These are phyloP conservation scores for Nomada lathburiana DNA, from an alignment of 2,888 invertebrate species.

Conservation along the genomic window DNA sequence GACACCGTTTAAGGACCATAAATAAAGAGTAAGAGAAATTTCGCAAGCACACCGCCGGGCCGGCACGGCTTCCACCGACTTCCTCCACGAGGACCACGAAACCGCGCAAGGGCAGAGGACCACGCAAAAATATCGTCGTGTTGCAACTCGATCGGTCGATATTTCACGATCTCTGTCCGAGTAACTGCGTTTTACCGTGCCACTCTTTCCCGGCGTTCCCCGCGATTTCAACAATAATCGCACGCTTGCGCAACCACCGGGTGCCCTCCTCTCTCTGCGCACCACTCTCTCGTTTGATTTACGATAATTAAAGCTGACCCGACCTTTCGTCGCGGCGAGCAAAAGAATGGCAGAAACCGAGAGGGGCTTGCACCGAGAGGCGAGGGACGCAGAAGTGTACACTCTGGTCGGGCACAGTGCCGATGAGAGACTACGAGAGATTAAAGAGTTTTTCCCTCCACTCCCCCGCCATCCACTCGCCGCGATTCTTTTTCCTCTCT, in stretches of 20 bases:
- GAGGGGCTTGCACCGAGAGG: constrained; percentile 4
- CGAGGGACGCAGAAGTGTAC: constrained; percentile 16
- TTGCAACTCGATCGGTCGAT: constrained; percentile 66
- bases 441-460: constrained; percentile 59
- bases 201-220: constrained; percentile 59
- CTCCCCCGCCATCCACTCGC: constrained; percentile 5
- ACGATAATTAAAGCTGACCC: constrained; percentile 83
- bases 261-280: constrained; percentile 52
- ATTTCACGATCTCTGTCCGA: constrained; percentile 62
- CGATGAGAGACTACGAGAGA: constrained; percentile 67
- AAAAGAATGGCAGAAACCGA: constrained; percentile 50
- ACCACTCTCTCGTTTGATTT: constrained; percentile 79
- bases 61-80: not conserved
- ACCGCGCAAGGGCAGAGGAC: not conserved
- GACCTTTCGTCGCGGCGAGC: constrained; percentile 78
- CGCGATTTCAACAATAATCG: constrained; percentile 76
- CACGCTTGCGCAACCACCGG: constrained; percentile 66
- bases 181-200: constrained; percentile 7
- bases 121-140: constrained; percentile 47
- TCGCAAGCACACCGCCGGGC: constrained; percentile 19
- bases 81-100: not conserved
- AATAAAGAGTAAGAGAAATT: not conserved
- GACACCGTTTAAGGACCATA: not conserved
- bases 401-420: constrained; percentile 25
- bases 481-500: not conserved